phyloP scores from a whole-genome alignment of 2,888 invertebrate species.

The Branchinecta sandiegonensis region DNA sequence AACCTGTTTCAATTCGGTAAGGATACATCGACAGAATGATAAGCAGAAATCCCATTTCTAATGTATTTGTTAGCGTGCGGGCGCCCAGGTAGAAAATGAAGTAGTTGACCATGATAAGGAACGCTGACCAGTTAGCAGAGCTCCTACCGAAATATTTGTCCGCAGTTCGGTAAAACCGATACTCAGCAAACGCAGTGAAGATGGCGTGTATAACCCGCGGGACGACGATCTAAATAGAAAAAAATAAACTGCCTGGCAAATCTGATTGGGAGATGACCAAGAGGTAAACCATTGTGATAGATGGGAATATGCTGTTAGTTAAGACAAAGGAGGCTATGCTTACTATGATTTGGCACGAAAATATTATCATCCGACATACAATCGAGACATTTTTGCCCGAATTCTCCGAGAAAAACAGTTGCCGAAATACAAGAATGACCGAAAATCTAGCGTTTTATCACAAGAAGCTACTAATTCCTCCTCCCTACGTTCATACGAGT shows the following conservation, averaged over 20 bases:
- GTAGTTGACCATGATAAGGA: slow-evolving; percentile 63
- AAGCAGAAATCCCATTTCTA: slow-evolving; percentile 66
- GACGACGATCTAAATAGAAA: slow-evolving; percentile 43
- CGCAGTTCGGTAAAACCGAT: slow-evolving; percentile 41
- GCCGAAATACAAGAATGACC: no score
- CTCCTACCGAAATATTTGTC: slow-evolving; percentile 30
- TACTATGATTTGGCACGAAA: no score
- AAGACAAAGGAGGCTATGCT: no score
- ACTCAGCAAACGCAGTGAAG: slow-evolving; percentile 61
- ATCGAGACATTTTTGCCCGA: no score
- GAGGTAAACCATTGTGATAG: no score
- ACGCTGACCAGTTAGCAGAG: slow-evolving; percentile 52
- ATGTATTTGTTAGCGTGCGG: slow-evolving; percentile 69
- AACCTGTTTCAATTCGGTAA: slow-evolving; percentile 29
- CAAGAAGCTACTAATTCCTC: no score
- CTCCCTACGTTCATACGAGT: no score
- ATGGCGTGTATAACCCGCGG: slow-evolving; percentile 71
- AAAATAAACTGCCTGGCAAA: slow-evolving; percentile 18
- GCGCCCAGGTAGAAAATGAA: slow-evolving; percentile 83
- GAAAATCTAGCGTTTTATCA: no score
- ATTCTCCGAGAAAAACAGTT: no score
- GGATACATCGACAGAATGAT: slow-evolving; percentile 33
- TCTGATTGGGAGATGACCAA: no score
- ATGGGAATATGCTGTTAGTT: no score
- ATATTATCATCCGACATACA: no score